Conservation (phyloP, 2,888 invertebrate genomes). For the Brenthis daphne region DNA sequence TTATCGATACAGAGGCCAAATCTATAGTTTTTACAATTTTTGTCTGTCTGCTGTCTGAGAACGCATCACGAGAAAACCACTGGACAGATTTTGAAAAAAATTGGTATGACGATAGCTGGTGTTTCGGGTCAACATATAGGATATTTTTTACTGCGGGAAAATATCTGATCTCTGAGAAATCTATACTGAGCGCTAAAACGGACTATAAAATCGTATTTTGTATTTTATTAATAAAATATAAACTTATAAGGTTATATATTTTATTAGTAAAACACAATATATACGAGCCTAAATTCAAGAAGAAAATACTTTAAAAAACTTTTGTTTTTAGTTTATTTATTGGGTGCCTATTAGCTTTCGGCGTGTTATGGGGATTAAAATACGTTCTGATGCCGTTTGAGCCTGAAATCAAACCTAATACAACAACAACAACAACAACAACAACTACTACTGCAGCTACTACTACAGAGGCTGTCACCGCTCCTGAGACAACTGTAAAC, state of each 20-base stretch:
- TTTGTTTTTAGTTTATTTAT: conserved; percentile 60
- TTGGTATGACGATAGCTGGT: too few relatives aligned
- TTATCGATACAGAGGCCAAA: too few relatives aligned
- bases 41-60: too few relatives aligned
- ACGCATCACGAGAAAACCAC: too few relatives aligned
- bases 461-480: background rate
- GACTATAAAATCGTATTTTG: too few relatives aligned
- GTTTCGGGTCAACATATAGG: too few relatives aligned
- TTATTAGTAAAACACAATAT: background rate
- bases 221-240: too few relatives aligned
- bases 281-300: background rate
- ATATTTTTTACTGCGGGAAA: too few relatives aligned
- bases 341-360: conserved; percentile 65
- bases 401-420: background rate
- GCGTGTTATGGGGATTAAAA: conserved; percentile 60
- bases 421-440: background rate
- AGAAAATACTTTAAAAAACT: background rate
- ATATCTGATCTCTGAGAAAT: too few relatives aligned
- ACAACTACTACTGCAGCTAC: conserved; percentile 4
- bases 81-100: too few relatives aligned
- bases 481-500: background rate
- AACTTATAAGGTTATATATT: background rate
- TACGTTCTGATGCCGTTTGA: conserved; percentile 42
- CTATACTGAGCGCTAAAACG: too few relatives aligned
- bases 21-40: too few relatives aligned